These are phyloP conservation scores for Drosophila anceps DNA, from an alignment of 2,888 invertebrate species.

Conservation along the genomic window DNA sequence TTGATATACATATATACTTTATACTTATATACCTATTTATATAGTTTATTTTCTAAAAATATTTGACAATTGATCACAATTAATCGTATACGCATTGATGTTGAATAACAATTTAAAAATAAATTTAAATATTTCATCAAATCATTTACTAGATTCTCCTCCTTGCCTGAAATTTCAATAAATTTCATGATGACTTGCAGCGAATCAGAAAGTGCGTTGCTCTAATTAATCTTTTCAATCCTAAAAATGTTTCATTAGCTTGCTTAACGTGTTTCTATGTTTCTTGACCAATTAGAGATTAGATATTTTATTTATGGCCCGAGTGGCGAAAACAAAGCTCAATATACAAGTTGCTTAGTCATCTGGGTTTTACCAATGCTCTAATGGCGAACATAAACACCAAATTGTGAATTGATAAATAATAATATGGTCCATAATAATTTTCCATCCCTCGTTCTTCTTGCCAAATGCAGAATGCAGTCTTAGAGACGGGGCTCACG, in stretches of 20 bases:
- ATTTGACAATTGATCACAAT: neutral
- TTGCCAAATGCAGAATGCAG: constrained; percentile 51
- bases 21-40: neutral
- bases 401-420: constrained; percentile 15
- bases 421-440: constrained; percentile 13
- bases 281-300: constrained; percentile 7
- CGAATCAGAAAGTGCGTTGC: constrained; percentile 12
- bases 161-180: neutral
- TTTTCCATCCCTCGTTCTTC: constrained; percentile 47
- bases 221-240: constrained; percentile 7
- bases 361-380: constrained; percentile 10
- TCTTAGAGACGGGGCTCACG: constrained; percentile 23
- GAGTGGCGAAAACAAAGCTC: neutral
- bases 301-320: constrained; percentile 6
- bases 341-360: constrained; percentile 7
- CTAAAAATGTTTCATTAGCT: constrained; percentile 15
- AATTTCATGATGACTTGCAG: neutral
- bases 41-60: neutral
- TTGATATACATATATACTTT: too few species aligned
- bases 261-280: constrained; percentile 15
- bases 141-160: neutral
- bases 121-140: neutral
- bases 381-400: constrained; percentile 6
- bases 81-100: neutral
- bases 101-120: neutral